These are phyloP conservation scores for Illadopsis cleaveri DNA, from an alignment of 2,113 vertebrate species.

Conservation along the genomic window DNA sequence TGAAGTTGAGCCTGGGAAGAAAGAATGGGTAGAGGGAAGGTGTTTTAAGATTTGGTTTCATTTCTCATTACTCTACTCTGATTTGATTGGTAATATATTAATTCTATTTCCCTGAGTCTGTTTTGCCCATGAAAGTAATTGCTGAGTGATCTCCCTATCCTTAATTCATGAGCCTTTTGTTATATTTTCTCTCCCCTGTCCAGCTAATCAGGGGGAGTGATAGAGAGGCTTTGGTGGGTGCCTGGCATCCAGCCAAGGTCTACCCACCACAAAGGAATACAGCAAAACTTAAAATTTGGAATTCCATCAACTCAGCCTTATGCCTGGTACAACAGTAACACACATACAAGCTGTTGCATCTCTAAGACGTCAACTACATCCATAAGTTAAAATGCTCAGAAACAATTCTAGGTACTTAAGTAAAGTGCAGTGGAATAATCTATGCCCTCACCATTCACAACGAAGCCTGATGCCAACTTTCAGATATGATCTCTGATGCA, in stretches of 20 bases:
- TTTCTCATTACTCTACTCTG: no score
- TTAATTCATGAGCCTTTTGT: not conserved
- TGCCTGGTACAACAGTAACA: not conserved
- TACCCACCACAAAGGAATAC: not conserved
- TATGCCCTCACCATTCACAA: not conserved
- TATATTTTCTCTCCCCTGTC: not conserved
- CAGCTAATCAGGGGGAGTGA: not conserved
- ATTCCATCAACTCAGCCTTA: not conserved
- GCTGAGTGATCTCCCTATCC: no score
- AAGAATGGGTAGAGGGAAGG: no score
- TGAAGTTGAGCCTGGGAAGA: not conserved
- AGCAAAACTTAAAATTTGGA: not conserved
- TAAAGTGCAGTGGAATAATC: not conserved
- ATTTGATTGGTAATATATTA: no score
- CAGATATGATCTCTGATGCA: not conserved
- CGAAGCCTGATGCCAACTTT: not conserved
- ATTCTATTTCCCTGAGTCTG: no score
- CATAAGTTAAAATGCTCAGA: not conserved
- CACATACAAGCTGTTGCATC: not conserved
- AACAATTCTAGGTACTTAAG: not conserved
- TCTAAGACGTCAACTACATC: not conserved
- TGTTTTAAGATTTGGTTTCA: no score
- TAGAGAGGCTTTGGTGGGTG: not conserved
- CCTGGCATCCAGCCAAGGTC: not conserved
- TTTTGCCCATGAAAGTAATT: no score